These are phyloP conservation scores for Eretmocerus hayati DNA, from an alignment of 2,888 invertebrate species.

Conservation along the genomic window DNA sequence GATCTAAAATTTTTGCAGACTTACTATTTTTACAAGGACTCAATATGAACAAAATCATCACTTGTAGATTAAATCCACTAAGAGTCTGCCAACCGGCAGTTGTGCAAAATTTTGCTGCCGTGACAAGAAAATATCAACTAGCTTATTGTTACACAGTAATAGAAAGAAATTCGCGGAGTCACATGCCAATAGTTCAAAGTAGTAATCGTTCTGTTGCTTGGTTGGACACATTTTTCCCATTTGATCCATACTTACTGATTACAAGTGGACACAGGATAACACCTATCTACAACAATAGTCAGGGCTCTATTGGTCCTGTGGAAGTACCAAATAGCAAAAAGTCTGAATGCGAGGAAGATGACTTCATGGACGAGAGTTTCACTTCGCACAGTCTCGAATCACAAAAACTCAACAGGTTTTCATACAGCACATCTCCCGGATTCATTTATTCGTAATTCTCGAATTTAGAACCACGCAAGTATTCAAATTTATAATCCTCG, in stretches of 20 bases:
- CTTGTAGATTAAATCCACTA: constrained; percentile 81
- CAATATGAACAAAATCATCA: constrained; percentile 79
- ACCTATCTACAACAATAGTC: constrained; percentile 50
- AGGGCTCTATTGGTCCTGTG: constrained; percentile 28
- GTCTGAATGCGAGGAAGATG: constrained; percentile 28
- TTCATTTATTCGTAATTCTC: too few species aligned
- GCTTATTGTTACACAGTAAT: constrained; percentile 88
- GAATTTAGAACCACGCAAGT: too few species aligned
- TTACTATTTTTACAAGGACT: constrained; percentile 71
- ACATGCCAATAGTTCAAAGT: constrained; percentile 53
- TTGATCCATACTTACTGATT: constrained; percentile 77
- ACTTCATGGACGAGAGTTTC: constrained; percentile 32
- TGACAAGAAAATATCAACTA: constrained; percentile 77
- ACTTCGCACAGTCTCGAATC: constrained; percentile 21
- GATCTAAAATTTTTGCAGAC: constrained; percentile 53
- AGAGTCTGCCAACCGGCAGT: constrained; percentile 72
- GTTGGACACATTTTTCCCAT: constrained; percentile 76
- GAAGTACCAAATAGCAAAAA: neutral
- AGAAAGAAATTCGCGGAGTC: constrained; percentile 69
- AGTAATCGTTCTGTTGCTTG: constrained; percentile 48
- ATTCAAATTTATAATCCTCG: too few species aligned
- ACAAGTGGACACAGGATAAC: constrained; percentile 47
- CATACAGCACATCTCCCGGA: constrained; percentile 31
- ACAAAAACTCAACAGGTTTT: constrained; percentile 26
- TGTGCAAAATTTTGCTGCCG: constrained; percentile 71